phyloP scores from a whole-genome alignment of 2,888 invertebrate species.

The Tipula confusa region DNA sequence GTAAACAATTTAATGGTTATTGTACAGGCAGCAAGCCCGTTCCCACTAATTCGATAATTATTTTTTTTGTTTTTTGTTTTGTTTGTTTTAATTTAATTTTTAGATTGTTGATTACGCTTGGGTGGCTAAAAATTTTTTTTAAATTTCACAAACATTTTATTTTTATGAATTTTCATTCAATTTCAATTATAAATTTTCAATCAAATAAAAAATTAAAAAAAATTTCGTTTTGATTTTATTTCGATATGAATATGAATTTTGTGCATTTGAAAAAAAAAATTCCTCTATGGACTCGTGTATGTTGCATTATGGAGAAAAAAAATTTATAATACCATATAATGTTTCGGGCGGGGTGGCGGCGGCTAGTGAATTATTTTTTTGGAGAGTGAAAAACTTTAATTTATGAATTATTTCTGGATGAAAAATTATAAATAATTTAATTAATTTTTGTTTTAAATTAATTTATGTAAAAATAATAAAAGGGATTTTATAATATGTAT shows the following conservation, averaged over 20 bases:
- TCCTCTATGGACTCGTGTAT: not conserved
- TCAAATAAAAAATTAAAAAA: not conserved
- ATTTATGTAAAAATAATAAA: not conserved
- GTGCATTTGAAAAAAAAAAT: not conserved
- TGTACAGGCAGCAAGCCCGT: too few relatives aligned
- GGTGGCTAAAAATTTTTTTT: not conserved
- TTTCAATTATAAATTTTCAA: conserved; percentile 12
- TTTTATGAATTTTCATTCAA: not conserved
- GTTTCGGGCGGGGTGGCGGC: not conserved
- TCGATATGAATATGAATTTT: not conserved
- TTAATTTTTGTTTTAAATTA: not conserved
- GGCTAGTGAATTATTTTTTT: not conserved
- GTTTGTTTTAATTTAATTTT: not conserved
- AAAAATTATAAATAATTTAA: not conserved
- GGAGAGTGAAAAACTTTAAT: not conserved
- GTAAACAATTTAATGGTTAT: too few relatives aligned
- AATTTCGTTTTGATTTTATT: not conserved
- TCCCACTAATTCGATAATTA: too few relatives aligned
- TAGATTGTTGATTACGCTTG: not conserved
- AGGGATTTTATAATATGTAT: not conserved
- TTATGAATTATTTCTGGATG: not conserved
- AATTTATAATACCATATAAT: too few relatives aligned
- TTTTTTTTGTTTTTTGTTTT: too few relatives aligned
- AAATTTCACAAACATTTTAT: not conserved
- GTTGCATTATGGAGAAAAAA: not conserved